Evolutionary conservation across 2,797 vertebrate species (phyloP).

Genomic region (Ctenosaura bakeri): DNA sequence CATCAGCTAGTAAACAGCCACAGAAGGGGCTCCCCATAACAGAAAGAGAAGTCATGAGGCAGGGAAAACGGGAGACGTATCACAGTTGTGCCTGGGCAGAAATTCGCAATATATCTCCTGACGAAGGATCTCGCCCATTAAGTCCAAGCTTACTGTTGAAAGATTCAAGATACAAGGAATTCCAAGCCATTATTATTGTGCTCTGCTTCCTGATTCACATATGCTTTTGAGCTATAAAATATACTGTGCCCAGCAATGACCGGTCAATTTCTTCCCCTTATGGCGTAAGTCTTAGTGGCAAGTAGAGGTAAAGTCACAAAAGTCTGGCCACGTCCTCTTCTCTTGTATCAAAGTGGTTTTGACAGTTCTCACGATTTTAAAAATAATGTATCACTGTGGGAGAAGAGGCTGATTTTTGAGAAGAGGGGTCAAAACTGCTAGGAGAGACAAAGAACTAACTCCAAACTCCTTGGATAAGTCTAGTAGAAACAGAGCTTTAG

Average conservation of each 20-base stretch:
- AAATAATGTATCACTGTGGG: background rate
- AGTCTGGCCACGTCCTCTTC: background rate
- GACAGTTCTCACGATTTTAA: background rate
- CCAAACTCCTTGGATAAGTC: too few relatives aligned
- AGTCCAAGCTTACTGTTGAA: background rate
- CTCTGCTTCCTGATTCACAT: background rate
- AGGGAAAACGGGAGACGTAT: too few relatives aligned
- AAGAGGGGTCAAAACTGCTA: background rate
- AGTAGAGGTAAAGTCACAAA: background rate
- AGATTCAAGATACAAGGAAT: too few relatives aligned
- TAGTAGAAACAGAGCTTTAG: background rate
- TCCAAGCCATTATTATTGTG: background rate
- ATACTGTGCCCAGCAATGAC: background rate
- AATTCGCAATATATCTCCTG: too few relatives aligned
- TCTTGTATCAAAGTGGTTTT: background rate
- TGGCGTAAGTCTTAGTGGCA: background rate
- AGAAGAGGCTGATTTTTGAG: conserved; percentile 1
- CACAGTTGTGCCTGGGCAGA: too few relatives aligned
- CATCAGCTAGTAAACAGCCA: too few relatives aligned
- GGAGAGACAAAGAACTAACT: background rate
- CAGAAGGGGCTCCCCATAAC: too few relatives aligned
- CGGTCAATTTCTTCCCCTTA: background rate
- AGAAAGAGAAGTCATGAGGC: too few relatives aligned
- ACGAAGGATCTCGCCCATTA: background rate
- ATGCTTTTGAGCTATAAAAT: background rate